Conservation (phyloP, 2,888 invertebrate species). For the Andrena fulva region DNA sequence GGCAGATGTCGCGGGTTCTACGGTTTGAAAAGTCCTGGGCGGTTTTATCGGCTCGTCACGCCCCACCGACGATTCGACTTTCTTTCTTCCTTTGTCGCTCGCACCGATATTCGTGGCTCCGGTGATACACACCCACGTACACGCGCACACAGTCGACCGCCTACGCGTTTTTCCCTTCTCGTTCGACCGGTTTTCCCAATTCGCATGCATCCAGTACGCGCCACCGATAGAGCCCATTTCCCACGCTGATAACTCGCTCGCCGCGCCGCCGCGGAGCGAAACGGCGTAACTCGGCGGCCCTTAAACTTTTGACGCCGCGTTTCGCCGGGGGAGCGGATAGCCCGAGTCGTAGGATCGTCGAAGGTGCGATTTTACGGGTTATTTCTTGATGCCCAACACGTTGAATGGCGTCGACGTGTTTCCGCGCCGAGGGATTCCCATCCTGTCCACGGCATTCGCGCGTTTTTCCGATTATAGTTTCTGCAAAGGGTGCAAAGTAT, state of each 20-base stretch:
- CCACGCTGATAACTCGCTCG: constrained; percentile 56
- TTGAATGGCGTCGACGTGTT: too few relatives aligned
- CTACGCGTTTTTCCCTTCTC: constrained; percentile 24
- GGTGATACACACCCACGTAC: constrained; percentile 2
- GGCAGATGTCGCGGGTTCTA: constrained; percentile 65
- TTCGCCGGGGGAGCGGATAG: not conserved
- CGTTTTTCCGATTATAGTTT: too few relatives aligned
- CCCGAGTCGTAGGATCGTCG: not conserved
- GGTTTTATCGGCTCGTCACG: constrained; percentile 82
- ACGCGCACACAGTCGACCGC: not conserved
- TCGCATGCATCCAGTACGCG: constrained; percentile 50
- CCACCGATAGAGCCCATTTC: constrained; percentile 50
- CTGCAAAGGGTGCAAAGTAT: too few relatives aligned
- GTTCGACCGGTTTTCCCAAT: constrained; percentile 70
- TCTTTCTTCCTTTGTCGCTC: constrained; percentile 69
- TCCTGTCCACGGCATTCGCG: too few relatives aligned
- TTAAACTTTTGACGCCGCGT: constrained; percentile 12
- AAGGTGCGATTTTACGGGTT: too few relatives aligned
- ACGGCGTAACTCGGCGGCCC: constrained; percentile 8
- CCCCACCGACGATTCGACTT: constrained; percentile 79
- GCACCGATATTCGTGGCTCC: constrained; percentile 8
- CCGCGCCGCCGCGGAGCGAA: constrained; percentile 32
- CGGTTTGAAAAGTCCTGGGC: constrained; percentile 70
- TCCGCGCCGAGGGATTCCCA: too few relatives aligned
- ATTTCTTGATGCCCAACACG: too few relatives aligned